phyloP scores from a whole-genome alignment of 2,797 vertebrate genomes.

The Syndactyla subalaris region DNA sequence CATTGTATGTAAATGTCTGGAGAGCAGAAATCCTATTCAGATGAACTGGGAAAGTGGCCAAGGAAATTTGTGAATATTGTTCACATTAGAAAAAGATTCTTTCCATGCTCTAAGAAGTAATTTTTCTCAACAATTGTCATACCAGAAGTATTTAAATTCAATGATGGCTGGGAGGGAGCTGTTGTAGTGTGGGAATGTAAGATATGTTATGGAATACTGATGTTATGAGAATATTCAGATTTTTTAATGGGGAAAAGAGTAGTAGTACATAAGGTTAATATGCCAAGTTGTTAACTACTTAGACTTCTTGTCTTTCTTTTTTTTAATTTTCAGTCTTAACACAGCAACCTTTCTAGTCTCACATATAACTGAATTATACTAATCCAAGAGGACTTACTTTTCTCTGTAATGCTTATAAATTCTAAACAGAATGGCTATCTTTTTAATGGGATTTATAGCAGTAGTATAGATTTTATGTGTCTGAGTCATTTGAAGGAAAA shows the following conservation, averaged over 20 bases:
- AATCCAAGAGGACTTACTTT: not conserved
- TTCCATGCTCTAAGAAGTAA: not conserved
- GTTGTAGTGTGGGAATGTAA: not conserved
- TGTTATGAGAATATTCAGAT: not conserved
- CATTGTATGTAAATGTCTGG: not conserved
- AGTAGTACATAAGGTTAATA: not conserved
- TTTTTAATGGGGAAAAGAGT: not conserved
- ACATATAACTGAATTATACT: not conserved
- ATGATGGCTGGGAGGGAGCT: not conserved
- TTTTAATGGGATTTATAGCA: not conserved
- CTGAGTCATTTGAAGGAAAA: not conserved
- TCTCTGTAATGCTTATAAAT: not conserved
- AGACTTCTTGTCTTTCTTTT: not conserved
- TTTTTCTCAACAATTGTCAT: constrained; percentile 11
- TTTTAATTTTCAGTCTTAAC: not conserved
- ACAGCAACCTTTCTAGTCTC: constrained; percentile 32
- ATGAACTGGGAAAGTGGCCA: not conserved
- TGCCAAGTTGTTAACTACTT: not conserved
- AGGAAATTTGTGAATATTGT: not conserved
- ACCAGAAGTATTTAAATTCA: not conserved
- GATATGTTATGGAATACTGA: not conserved
- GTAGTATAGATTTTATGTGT: not conserved
- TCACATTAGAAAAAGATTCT: not conserved
- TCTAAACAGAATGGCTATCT: not conserved
- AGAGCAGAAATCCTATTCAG: not conserved